Conservation (phyloP, 2,888 invertebrate species). For the Athripsodes cinereus region DNA sequence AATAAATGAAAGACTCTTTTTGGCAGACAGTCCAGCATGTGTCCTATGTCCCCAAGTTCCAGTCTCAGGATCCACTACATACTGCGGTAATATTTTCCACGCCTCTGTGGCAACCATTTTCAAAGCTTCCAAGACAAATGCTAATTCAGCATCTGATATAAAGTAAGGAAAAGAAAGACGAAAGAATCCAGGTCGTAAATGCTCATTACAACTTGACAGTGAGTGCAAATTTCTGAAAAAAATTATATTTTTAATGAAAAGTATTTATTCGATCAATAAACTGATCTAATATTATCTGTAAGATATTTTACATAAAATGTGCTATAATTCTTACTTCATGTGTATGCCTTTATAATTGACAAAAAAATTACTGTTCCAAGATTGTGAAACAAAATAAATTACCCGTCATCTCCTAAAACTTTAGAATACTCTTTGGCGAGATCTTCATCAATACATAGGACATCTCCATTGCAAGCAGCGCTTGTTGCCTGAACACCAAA, state of each 20-base stretch:
- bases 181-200: constrained; percentile 80
- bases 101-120: constrained; percentile 84
- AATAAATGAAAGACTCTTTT: constrained; percentile 75
- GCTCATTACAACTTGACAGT: constrained; percentile 48
- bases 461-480: constrained; percentile 78
- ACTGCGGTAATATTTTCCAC: constrained; percentile 84
- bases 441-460: constrained; percentile 75
- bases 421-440: constrained; percentile 71
- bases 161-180: constrained; percentile 82
- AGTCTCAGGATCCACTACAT: constrained; percentile 78
- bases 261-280: background rate
- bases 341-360: background rate
- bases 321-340: too few species aligned
- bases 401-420: constrained; percentile 45
- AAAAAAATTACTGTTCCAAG: constrained; percentile 32
- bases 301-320: background rate
- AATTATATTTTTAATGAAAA: background rate
- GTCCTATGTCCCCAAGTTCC: constrained; percentile 86
- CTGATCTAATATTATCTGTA: background rate
- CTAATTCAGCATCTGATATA: constrained; percentile 70
- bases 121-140: constrained; percentile 76
- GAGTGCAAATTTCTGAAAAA: constrained; percentile 32
- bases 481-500: constrained; percentile 87
- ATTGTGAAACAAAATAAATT: constrained; percentile 28
- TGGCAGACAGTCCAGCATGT: constrained; percentile 70